Evolutionary conservation across 2,113 vertebrate species (phyloP).

Genomic region (Plestiodon gilberti): DNA sequence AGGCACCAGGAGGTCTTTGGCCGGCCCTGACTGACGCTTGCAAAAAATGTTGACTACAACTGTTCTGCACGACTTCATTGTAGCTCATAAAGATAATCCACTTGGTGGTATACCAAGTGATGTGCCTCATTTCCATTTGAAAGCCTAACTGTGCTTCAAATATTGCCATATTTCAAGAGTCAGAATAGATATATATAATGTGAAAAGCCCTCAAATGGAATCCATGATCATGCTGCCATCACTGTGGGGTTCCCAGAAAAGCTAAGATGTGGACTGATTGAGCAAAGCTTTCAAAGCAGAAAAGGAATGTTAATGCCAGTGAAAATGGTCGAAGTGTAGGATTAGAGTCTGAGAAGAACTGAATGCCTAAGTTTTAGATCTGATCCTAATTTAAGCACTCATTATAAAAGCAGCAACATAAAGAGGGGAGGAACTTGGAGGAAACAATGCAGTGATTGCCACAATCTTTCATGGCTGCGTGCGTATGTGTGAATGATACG

Average conservation of each 20-base stretch:
- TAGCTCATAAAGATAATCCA: neutral
- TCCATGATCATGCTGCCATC: neutral
- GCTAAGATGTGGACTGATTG: accelerated
- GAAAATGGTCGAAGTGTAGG: neutral
- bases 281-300: constrained; percentile 5
- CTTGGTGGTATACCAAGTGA: neutral
- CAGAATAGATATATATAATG: neutral
- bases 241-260: neutral
- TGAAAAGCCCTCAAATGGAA: neutral
- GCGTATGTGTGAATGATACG: neutral
- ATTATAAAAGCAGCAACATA: constrained; percentile 11
- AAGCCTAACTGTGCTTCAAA: neutral
- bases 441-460: constrained; percentile 40
- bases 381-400: constrained; percentile 37
- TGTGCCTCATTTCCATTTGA: neutral
- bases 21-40: neutral
- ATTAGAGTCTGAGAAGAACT: neutral
- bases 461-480: neutral
- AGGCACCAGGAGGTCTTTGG: no score
- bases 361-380: constrained; percentile 16
- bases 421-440: constrained; percentile 29
- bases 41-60: neutral
- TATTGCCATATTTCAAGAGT: neutral
- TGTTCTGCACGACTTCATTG: neutral
- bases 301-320: constrained; percentile 1